Evolutionary conservation across 92 coral and sea anemone genomes (phyloP), one percentile per base, ranked within the genome.

Genomic region (Palythoa grandiflora): DNA sequence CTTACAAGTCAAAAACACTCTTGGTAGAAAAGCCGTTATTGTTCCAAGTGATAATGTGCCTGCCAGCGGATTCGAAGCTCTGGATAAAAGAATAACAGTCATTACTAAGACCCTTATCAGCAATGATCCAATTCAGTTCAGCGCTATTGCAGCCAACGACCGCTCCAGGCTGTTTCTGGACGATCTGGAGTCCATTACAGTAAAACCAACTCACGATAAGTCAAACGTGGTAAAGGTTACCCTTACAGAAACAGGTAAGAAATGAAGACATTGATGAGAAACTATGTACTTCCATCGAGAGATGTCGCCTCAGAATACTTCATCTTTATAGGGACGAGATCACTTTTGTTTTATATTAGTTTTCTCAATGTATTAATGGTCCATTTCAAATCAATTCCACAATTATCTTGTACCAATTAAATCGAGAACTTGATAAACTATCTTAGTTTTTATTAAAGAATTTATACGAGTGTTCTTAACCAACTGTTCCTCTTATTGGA

Each of bases 31-130:
- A 38, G 96, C 94, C 2, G 80, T 94, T 5, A 38, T 97, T 0
- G 87, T 95, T 72, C 84, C 98, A 19, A 91, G 95, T 77, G 98
- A 97, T 73, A 91, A 90, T 60, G 85, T 89, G 47, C 94, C 94
- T 2, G 94, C 96, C 1, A 93, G 95, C 60, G 99, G 99, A 17
- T 92, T 93, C 74, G 19, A 55, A 35, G 92, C 96, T 50, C 71
- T 71, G 15, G 90, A 79, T 28, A 85, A 89, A 2, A 87, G 75
- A 11, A 37, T 77, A 7, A 86, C 87, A 19, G 94, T 79, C 9
- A 79, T 95, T 20, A 86, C 85, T 17, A 97, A 93, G 84, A 95
- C 93, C 0, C 11, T 91, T 68, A 91, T 85, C 14, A 81, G 93
- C 35, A 83, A 80, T 38, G 78, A 65, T 13, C 71, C 83, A 1